Conservation (phyloP, 2,113 vertebrate genomes). For the Alouatta palliata region DNA sequence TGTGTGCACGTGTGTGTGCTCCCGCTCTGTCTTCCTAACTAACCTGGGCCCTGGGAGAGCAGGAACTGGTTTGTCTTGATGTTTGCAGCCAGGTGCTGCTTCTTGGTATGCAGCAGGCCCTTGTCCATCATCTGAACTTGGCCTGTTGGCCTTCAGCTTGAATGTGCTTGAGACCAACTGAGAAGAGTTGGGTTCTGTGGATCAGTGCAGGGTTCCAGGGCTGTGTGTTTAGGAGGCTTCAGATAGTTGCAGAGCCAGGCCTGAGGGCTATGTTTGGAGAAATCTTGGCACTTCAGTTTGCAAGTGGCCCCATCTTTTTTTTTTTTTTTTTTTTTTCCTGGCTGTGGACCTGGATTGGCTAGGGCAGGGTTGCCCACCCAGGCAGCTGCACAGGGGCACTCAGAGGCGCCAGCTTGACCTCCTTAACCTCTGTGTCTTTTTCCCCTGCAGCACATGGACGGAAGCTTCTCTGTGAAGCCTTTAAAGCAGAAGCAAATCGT, state of each 20-base stretch:
- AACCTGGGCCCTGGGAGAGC: background rate
- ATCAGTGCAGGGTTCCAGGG: background rate
- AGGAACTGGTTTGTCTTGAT: background rate
- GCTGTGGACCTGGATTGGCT: fast-evolving
- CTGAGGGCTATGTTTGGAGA: background rate
- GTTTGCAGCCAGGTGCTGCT: background rate
- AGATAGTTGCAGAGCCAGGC: background rate
- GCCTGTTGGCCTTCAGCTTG: background rate
- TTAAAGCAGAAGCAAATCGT: conserved; percentile 99
- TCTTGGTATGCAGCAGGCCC: background rate
- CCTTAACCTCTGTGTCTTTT: conserved; percentile 32
- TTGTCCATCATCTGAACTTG: background rate
- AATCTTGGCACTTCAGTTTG: background rate
- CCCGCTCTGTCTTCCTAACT: background rate
- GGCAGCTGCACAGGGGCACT: background rate
- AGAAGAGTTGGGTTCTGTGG: background rate
- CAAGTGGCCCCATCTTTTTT: background rate
- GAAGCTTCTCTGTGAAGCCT: conserved; percentile 98
- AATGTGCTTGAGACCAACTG: background rate
- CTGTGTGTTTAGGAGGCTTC: background rate
- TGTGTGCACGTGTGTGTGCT: fast-evolving
- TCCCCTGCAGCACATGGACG: conserved; percentile 92
- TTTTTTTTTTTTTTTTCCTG: too few species aligned
- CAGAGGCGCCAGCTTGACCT: fast-evolving
- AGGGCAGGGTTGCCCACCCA: background rate